Conservation (phyloP, 2,888 invertebrate species). For the Drosophila pegasa region DNA sequence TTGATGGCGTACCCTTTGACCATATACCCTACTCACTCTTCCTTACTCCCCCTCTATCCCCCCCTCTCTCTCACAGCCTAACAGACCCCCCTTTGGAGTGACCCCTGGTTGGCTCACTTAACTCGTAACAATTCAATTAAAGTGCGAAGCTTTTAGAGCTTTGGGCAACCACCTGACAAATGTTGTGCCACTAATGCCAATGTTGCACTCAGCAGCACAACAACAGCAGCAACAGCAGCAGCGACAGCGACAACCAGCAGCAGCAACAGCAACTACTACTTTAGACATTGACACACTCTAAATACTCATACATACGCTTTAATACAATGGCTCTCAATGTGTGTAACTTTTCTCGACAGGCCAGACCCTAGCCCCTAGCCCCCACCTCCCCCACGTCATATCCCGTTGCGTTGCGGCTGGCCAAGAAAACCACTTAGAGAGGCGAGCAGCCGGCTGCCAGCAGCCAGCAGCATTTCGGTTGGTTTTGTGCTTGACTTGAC, state of each 20-base stretch:
- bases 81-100: constrained; percentile 8
- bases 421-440: constrained; percentile 58
- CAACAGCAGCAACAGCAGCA: constrained; percentile 16
- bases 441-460: neutral
- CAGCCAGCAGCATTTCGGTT: constrained; percentile 59
- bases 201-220: constrained; percentile 40
- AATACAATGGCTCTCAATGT: constrained; percentile 25
- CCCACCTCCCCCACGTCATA: neutral
- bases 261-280: constrained; percentile 3
- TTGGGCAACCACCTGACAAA: constrained; percentile 42
- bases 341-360: constrained; percentile 16
- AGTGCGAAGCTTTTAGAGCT: constrained; percentile 31
- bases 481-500: constrained; percentile 73
- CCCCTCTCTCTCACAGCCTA: too few relatives aligned
- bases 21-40: neutral
- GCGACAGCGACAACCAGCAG: constrained; percentile 16
- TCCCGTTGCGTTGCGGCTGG: constrained; percentile 33
- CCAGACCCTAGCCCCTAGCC: neutral
- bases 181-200: constrained; percentile 43
- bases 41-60: neutral
- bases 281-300: constrained; percentile 39
- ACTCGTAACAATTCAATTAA: constrained; percentile 41
- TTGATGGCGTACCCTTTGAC: constrained; percentile 24
- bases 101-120: constrained; percentile 33
- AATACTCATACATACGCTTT: constrained; percentile 24